A percentile compares a stretch with the other conserved stretches of the same genome.
Evolutionary conservation across 2,113 vertebrate species (phyloP).

Genomic region (Psilopsiagon aurifrons): DNA sequence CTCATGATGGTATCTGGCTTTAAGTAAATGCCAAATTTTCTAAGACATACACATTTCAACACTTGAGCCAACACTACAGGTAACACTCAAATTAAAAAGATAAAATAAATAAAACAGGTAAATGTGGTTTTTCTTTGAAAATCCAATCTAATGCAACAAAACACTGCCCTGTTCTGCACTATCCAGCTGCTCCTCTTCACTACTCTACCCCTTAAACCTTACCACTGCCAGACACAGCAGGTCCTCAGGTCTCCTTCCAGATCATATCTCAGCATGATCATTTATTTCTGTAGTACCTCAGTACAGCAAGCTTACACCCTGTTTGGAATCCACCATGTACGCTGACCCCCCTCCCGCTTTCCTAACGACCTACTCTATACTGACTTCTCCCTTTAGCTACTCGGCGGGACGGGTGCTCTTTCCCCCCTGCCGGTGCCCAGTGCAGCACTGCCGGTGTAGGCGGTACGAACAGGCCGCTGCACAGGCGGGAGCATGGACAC

Average conservation of each 20-base stretch:
- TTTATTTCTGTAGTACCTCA: fast-evolving
- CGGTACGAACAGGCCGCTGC: fast-evolving
- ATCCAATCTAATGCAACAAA: fast-evolving
- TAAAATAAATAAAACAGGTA: fast-evolving
- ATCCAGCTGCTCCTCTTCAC: fast-evolving
- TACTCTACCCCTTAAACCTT: too few relatives aligned
- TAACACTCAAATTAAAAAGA: fast-evolving
- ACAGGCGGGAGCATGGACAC: fast-evolving
- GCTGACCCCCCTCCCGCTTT: too few relatives aligned
- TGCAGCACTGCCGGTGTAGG: neutral
- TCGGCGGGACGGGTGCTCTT: neutral
- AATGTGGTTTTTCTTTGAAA: fast-evolving
- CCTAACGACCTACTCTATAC: fast-evolving
- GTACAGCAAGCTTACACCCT: fast-evolving
- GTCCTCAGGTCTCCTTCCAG: neutral
- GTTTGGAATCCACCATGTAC: fast-evolving
- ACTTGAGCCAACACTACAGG: neutral
- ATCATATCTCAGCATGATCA: fast-evolving
- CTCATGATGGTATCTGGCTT: neutral
- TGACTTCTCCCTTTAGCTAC: neutral
- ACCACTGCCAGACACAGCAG: fast-evolving
- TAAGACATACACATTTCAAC: neutral
- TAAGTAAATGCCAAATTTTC: neutral
- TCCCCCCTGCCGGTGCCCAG: too few relatives aligned
- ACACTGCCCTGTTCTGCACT: fast-evolving